Percentiles rank a stretch among this genome's conserved stretches.
phyloP scores from a whole-genome alignment of 2,797 vertebrate species.

The Poeciliopsis infans region DNA sequence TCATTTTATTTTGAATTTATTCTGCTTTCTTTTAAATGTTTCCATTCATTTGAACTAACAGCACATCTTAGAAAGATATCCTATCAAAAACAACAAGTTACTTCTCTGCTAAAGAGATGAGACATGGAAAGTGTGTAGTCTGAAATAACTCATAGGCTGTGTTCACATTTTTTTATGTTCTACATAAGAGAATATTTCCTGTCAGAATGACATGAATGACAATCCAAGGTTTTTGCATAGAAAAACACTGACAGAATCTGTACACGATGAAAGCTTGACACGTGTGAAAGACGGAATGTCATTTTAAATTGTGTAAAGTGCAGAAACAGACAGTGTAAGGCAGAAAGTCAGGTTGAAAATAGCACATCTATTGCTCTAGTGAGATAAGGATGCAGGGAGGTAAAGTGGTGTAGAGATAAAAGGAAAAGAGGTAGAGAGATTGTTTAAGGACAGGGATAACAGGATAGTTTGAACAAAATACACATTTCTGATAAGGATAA shows the following conservation, averaged over 20 bases:
- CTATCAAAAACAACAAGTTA: slow-evolving; percentile 47
- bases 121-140: slow-evolving; percentile 55
- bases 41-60: slow-evolving; percentile 52
- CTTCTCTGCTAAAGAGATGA: slow-evolving; percentile 35
- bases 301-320: slow-evolving; percentile 72
- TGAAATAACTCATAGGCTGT: slow-evolving; percentile 36
- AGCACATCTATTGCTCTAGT: slow-evolving; percentile 69
- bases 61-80: slow-evolving; percentile 60
- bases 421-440: slow-evolving; percentile 58
- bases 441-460: slow-evolving; percentile 20
- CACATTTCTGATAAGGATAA: slow-evolving; percentile 2
- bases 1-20: slow-evolving; percentile 35
- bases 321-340: slow-evolving; percentile 73
- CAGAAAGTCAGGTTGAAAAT: slow-evolving; percentile 62
- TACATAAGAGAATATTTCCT: slow-evolving; percentile 21
- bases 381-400: slow-evolving; percentile 30
- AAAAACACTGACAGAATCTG: slow-evolving; percentile 64
- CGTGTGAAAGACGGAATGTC: slow-evolving; percentile 35
- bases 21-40: slow-evolving; percentile 45
- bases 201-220: slow-evolving; percentile 30
- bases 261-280: slow-evolving; percentile 42
- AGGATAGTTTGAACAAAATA: slow-evolving; percentile 17
- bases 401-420: slow-evolving; percentile 26
- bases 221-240: slow-evolving; percentile 77
- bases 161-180: slow-evolving; percentile 30